Conservation (phyloP, 2,113 vertebrate species). For the Cygnus buccinator region DNA sequence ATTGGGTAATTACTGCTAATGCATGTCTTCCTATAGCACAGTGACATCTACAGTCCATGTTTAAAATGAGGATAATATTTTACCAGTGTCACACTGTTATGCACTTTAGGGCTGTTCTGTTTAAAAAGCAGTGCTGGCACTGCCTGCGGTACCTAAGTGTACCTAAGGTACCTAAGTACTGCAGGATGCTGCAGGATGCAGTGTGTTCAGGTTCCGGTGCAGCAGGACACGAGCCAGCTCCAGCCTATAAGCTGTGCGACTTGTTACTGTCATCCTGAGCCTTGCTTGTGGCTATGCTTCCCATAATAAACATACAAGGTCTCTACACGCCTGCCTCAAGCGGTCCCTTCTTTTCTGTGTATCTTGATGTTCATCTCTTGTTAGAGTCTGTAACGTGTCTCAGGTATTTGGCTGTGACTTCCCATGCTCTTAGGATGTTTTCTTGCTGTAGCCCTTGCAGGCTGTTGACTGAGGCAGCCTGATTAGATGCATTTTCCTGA, state of each 20-base stretch:
- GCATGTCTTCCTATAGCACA: constrained; percentile 37
- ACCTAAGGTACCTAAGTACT: not conserved
- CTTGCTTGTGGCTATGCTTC: not conserved
- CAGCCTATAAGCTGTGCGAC: not conserved
- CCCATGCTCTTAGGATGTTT: not conserved
- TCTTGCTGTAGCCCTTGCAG: not conserved
- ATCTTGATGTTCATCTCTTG: not conserved
- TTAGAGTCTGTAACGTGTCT: not conserved
- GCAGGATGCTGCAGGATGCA: not conserved
- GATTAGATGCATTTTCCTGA: not conserved
- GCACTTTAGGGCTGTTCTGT: not conserved
- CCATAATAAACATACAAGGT: not conserved
- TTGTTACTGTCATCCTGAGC: not conserved
- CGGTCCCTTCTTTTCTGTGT: not conserved
- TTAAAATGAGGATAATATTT: not conserved
- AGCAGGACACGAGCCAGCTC: not conserved
- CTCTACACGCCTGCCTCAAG: not conserved
- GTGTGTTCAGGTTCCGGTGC: not conserved
- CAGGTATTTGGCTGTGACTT: not conserved
- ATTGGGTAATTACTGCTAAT: not conserved
- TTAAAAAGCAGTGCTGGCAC: not conserved
- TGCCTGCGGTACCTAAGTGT: fast-evolving
- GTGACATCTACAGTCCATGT: constrained; percentile 60
- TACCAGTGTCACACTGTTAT: not conserved
- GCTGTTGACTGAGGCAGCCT: not conserved